Conservation (phyloP, 1,140 invertebrate species). For the Panonychus citri region DNA sequence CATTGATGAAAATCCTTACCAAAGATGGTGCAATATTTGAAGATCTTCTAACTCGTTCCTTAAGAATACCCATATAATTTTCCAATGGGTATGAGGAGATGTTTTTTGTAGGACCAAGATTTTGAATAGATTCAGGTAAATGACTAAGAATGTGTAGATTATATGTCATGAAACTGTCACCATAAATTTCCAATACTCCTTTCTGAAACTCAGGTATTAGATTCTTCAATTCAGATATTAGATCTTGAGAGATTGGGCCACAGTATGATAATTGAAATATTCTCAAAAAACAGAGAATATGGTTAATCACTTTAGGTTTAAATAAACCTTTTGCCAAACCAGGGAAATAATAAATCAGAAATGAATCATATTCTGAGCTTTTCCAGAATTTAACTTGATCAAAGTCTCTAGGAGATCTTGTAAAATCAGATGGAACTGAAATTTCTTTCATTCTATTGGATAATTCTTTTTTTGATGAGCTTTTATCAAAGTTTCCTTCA, state of each 20-base stretch:
- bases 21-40: neutral
- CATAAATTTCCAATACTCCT: neutral
- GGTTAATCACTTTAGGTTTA: neutral
- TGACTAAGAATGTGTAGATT: neutral
- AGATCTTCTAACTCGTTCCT: neutral
- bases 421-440: neutral
- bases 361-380: neutral
- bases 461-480: no score
- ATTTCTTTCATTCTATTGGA: neutral
- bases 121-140: neutral
- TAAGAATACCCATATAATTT: neutral
- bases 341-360: neutral
- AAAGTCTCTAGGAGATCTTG: neutral
- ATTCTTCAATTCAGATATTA: neutral
- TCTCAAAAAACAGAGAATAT: neutral
- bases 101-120: neutral
- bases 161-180: neutral
- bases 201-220: neutral
- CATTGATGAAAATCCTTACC: neutral
- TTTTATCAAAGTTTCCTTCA: no score
- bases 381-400: neutral
- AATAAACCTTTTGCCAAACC: neutral
- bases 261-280: neutral
- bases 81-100: neutral
- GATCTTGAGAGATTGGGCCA: neutral